Evolutionary conservation across 2,888 invertebrate genomes (phyloP), one percentile per base, ranked within the genome.

Genomic region (Ametastegia equiseti): DNA sequence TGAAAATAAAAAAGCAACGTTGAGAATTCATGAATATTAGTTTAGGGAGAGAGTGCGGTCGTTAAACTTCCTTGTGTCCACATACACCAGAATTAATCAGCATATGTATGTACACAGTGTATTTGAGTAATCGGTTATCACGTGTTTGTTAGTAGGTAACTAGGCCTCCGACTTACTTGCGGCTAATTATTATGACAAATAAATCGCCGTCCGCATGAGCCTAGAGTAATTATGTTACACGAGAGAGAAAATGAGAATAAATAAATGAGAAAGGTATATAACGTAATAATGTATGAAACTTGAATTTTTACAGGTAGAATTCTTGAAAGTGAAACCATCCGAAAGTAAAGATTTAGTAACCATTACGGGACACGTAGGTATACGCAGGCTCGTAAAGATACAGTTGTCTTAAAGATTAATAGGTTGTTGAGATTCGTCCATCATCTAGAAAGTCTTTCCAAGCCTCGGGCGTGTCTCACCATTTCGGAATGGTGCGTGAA

Each of bases 1-100:
- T 89, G 85, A 77, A 27, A 83, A 77, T 7, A 67, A n/a, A 77
- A 69, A 81, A 54, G 33, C 6, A 23, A 19, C 7, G 23, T 54
- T 23, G 23, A 57, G 54, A 73, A 47, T 75, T 50, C 19, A 71
- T 45, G 39, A 45, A 71, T 33, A 36, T 54, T 15, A 75, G 23
- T 50, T 33, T 2, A 39, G 36, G n/a, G 19, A 39, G n/a, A 36
- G 19, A 39, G 65, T 36, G 39, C 65, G 65, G 65, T 65, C 19
- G 65, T 71, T 45, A 71, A 71, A 42, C 45, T 71, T 71, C 27
- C 45, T 23, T 45, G 23, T 71, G 42, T 71, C 69, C 42, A 71
- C 45, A 13, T 13, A 71, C 27, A 71, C 11, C 33, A 65, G 33
- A 36, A 19, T 54, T 54, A 65, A 36, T 65, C 15, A 71, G 15